These are phyloP conservation scores for Tiliacea aurago DNA, from an alignment of 2,888 invertebrate species.

Conservation along the genomic window DNA sequence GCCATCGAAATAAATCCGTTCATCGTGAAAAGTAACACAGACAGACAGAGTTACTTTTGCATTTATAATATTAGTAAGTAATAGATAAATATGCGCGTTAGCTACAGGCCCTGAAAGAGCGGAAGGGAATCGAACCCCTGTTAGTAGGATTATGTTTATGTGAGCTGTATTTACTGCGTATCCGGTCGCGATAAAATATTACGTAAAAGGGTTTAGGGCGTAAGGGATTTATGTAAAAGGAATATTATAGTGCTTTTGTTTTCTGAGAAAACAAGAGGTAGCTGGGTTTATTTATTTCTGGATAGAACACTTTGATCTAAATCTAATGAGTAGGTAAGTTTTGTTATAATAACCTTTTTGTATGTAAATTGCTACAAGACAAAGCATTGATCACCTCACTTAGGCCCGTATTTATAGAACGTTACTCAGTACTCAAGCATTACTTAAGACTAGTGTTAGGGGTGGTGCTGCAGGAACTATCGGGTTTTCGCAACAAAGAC, in stretches of 20 bases:
- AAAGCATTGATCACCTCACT: not conserved
- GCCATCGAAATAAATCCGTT: no score
- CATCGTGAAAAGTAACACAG: not conserved
- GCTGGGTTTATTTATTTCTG: constrained; percentile 1
- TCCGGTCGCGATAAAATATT: constrained; percentile 29
- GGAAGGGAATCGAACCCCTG: constrained; percentile 19
- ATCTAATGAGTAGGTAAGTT: not conserved
- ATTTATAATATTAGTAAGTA: not conserved
- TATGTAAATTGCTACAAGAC: not conserved
- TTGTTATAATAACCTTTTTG: not conserved
- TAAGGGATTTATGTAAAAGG: constrained; percentile 1
- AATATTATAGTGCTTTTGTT: constrained; percentile 13
- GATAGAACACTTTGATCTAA: not conserved
- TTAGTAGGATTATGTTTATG: constrained; percentile 22
- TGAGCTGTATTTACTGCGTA: constrained; percentile 32
- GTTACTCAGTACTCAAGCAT: no score
- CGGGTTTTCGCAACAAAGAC: no score
- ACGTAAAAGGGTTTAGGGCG: constrained; percentile 22
- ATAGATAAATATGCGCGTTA: not conserved
- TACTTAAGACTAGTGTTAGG: no score
- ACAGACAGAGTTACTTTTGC: not conserved
- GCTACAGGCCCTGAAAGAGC: not conserved
- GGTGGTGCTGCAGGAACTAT: no score
- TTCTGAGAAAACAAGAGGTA: not conserved
- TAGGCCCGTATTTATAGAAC: no score